Evolutionary conservation across 2,797 vertebrate species (phyloP).

Genomic region (Chaetodon trifasciatus): DNA sequence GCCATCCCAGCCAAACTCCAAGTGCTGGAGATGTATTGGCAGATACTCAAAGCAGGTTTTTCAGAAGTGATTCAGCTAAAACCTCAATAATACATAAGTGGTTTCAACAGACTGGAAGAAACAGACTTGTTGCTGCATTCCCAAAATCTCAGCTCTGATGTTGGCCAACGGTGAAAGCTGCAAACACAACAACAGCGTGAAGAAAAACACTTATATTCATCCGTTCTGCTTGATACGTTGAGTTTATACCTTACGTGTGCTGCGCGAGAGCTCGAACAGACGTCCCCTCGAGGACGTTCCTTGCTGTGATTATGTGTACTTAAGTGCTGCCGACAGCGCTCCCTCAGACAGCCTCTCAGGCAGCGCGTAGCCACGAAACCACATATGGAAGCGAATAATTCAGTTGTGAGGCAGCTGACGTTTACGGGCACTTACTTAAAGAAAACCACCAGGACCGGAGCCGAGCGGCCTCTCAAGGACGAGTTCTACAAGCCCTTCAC

Average conservation of each 20-base stretch:
- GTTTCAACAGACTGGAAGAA: not conserved
- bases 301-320: constrained; percentile 42
- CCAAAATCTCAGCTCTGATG: not conserved
- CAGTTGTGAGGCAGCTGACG: constrained; percentile 22
- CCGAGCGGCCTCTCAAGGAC: not conserved
- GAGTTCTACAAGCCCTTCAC: not conserved
- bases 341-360: constrained; percentile 32
- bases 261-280: not conserved
- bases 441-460: not conserved
- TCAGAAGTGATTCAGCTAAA: not conserved
- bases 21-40: not conserved
- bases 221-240: not conserved
- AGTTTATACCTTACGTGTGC: not conserved
- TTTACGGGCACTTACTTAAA: constrained; percentile 16
- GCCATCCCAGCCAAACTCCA: not conserved
- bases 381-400: not conserved
- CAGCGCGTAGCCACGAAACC: constrained; percentile 1
- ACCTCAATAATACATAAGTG: not conserved
- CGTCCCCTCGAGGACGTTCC: constrained; percentile 22
- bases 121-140: not conserved
- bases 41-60: not conserved
- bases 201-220: not conserved
- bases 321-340: constrained; percentile 45
- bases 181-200: not conserved
- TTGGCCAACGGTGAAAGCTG: not conserved